A percentile compares a stretch with the other conserved stretches of the same genome.
Conservation (phyloP, 2,113 vertebrate species). For the Mesitornis unicolor region DNA sequence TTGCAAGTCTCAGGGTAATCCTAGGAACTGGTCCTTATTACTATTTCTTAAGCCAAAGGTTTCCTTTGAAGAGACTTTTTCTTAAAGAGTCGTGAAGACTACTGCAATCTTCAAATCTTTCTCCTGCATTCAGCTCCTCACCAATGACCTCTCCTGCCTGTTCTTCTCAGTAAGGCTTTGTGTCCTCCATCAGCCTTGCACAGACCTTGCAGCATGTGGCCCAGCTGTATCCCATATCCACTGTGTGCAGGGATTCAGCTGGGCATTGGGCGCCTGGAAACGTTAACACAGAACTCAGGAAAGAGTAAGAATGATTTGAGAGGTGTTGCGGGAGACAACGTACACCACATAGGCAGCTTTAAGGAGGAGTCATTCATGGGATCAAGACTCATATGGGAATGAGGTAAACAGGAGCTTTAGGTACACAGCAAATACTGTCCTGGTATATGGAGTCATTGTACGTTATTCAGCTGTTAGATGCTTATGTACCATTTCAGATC, state of each 20-base stretch:
- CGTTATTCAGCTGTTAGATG: neutral
- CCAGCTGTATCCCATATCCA: rapidly evolving
- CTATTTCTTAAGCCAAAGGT: neutral
- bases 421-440: neutral
- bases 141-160: neutral
- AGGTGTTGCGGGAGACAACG: neutral
- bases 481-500: neutral
- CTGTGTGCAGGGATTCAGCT: neutral
- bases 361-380: neutral
- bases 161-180: neutral
- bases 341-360: neutral
- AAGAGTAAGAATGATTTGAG: neutral
- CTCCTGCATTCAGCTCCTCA: neutral
- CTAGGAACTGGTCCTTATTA: neutral
- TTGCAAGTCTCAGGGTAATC: neutral
- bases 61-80: neutral
- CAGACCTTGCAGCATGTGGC: rapidly evolving
- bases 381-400: neutral
- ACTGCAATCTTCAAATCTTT: neutral
- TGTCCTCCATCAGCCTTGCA: neutral
- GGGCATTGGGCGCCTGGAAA: neutral
- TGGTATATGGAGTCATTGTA: neutral
- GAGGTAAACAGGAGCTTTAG: neutral
- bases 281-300: neutral
- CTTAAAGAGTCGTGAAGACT: neutral